Percentiles rank a stretch among this genome's conserved stretches.
Evolutionary conservation across 2,113 vertebrate species (phyloP).

Genomic region (Gallinago jamesoni): DNA sequence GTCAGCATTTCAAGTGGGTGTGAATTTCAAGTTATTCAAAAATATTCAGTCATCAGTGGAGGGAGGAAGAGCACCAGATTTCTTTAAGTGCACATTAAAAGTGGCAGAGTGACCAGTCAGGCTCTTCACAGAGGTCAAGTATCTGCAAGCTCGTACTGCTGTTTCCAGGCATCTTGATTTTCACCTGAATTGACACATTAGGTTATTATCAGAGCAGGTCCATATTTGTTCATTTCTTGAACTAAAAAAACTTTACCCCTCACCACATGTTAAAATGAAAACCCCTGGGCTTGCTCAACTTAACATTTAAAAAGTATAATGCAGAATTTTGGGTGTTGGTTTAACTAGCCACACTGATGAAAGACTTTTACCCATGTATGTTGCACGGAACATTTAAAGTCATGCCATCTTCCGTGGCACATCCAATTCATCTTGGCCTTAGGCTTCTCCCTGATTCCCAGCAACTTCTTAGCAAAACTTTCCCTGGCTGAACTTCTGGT

Average conservation of each 20-base stretch:
- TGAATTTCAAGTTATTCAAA: conserved; percentile 55
- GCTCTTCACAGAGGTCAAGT: conserved; percentile 49
- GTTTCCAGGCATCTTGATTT: neutral
- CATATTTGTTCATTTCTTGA: neutral
- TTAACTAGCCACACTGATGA: neutral
- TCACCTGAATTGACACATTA: neutral
- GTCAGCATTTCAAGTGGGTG: conserved; percentile 64
- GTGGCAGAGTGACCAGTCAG: neutral
- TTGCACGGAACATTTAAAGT: neutral
- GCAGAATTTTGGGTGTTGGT: neutral
- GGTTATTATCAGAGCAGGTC: neutral
- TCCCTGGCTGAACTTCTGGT: neutral
- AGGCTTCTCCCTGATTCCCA: neutral
- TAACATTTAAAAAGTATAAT: neutral
- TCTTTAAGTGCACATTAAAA: conserved; percentile 6
- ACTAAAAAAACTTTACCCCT: neutral
- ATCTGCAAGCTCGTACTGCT: neutral
- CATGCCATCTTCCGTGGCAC: neutral
- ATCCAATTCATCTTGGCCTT: neutral
- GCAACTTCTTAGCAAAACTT: neutral
- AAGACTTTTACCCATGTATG: neutral
- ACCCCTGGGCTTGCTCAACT: neutral
- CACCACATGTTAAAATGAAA: neutral
- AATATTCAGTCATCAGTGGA: neutral
- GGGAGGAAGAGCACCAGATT: neutral